Conservation (phyloP, 2,113 vertebrate genomes). For the Rhinolophus ferrumequinum region DNA sequence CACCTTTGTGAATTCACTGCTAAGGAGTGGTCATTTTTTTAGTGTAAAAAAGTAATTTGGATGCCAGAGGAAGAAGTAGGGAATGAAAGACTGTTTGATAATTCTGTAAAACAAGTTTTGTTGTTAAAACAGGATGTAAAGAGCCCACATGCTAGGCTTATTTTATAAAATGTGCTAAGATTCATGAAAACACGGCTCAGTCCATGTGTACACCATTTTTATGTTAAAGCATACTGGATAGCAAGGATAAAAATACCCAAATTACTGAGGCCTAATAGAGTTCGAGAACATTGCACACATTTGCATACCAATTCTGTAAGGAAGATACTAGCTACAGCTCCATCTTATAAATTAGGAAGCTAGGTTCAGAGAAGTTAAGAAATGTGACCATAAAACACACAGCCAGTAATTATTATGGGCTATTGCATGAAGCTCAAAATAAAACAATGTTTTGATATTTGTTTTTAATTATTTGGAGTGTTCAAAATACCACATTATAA, state of each 20-base stretch:
- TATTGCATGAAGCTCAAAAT: neutral
- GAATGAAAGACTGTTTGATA: constrained; percentile 38
- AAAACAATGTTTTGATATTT: neutral
- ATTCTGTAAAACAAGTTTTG: constrained; percentile 16
- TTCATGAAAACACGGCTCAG: neutral
- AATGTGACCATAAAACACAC: neutral
- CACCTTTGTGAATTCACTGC: neutral
- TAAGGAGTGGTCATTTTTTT: neutral
- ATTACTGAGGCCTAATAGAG: neutral
- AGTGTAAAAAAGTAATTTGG: constrained; percentile 10
- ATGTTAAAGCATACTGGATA: neutral
- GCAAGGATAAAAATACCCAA: neutral
- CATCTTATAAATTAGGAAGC: neutral
- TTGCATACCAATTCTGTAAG: neutral
- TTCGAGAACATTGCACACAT: neutral
- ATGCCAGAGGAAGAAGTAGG: constrained; percentile 3
- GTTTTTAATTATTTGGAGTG: neutral
- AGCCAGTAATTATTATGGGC: neutral
- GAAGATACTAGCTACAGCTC: neutral
- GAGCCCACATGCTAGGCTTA: neutral
- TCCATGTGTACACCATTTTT: neutral
- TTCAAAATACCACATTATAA: neutral
- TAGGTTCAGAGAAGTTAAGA: neutral
- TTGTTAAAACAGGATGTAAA: neutral
- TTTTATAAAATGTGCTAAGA: constrained; percentile 45